Evolutionary conservation across 1,140 invertebrate genomes (phyloP), one percentile per base, ranked within the genome.

Genomic region (Neodiprion virginianus): DNA sequence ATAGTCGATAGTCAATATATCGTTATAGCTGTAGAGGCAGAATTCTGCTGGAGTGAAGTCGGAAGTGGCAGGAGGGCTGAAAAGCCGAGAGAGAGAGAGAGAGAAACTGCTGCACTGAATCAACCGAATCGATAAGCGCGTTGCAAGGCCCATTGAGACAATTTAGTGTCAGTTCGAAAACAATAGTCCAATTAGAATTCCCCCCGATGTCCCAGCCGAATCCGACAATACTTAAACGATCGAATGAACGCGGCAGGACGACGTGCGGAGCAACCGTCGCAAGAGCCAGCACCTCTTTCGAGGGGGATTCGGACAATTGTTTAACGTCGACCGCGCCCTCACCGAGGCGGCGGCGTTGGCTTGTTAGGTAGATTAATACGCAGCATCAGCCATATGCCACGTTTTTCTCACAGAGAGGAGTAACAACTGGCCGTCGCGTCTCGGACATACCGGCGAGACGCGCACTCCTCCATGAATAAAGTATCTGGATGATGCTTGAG

Each of bases 331-430:
- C 17, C 67, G 40, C 21, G 67, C 17, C 67, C 66, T 17, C 40
- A 21, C 67, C 67, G 65, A 67, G 65, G 28, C 1, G 28, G 28
- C 28, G 28, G 28, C 65, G 70, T 48, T 48, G 47, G 67, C 66
- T 73, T 75, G 69, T 77, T 75, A 77, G 23, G 69, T 68, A 75
- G 76, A 73, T 77, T 77, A 77, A 77, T 77, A 73, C 76, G 21
- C 68, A 73, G 17, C 69, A 69, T 71, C 65, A 67, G 67, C 74
- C 72, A 75, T 72, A 74, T 75, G 71, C 72, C 76, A 77, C 74
- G 76, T 75, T 77, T 69, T 72, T 74, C 48, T 75, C 68, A n/a
- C 48, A 48, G n/a, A 48, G 14, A 7, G n/a, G n/a, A 14, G 10
- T 17, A 14, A 12, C n/a, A 10, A 11, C n/a, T 2, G 50, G 1